phyloP scores from a whole-genome alignment of 2,797 vertebrate genomes.

The Sebastes diploproa region DNA sequence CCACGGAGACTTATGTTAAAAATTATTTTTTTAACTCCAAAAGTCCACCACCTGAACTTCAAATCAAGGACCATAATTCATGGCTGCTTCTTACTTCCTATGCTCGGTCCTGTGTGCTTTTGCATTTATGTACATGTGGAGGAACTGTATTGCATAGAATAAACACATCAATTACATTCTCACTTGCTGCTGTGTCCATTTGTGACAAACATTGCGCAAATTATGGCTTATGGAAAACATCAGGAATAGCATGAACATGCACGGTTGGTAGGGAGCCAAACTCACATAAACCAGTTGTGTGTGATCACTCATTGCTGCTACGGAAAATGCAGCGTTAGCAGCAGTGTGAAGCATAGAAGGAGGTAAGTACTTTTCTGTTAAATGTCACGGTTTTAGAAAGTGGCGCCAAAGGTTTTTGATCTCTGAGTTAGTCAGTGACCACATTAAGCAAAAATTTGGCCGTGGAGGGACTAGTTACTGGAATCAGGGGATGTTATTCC shows the following conservation, averaged over 20 bases:
- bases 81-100: neutral
- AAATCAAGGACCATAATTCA: constrained; percentile 5
- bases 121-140: neutral
- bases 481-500: constrained; percentile 51
- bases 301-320: neutral
- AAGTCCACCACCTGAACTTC: neutral
- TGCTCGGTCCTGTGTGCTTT: neutral
- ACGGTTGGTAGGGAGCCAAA: neutral
- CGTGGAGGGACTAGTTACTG: constrained; percentile 50
- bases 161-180: neutral
- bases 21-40: neutral
- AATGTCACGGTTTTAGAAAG: constrained; percentile 38
- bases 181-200: neutral
- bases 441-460: constrained; percentile 43
- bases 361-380: constrained; percentile 19
- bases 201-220: neutral
- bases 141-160: neutral
- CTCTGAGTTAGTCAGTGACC: constrained; percentile 67
- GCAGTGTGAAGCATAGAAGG: constrained; percentile 16
- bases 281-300: neutral
- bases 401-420: constrained; percentile 54
- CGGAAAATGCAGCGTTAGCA: constrained; percentile 51
- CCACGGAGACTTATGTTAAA: neutral
- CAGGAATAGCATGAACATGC: neutral
- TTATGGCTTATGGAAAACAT: neutral